phyloP scores from a whole-genome alignment of 2,113 vertebrate genomes.

The Grus americana region DNA sequence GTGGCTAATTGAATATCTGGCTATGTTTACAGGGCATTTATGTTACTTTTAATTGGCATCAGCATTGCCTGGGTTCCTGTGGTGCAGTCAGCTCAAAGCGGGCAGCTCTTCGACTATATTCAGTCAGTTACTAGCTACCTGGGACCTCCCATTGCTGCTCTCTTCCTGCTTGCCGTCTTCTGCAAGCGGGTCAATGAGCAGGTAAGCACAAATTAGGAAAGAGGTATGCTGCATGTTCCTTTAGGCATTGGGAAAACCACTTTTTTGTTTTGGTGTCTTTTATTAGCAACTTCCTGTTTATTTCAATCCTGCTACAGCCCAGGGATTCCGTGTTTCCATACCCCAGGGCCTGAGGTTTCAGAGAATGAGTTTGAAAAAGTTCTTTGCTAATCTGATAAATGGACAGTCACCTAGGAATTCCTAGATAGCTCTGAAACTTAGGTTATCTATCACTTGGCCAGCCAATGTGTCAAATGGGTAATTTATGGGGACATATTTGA shows the following conservation, averaged over 20 bases:
- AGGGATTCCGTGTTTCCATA: background rate
- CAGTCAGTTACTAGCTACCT: constrained; percentile 93
- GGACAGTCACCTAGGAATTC: background rate
- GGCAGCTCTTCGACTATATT: constrained; percentile 96
- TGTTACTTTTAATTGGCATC: constrained; percentile 85
- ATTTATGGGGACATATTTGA: background rate
- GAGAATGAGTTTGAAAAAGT: background rate
- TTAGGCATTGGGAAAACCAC: background rate
- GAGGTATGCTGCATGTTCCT: background rate
- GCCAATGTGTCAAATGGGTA: background rate
- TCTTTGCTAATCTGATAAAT: background rate
- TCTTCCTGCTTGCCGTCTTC: constrained; percentile 91
- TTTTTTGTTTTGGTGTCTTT: background rate
- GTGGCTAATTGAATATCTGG: constrained; percentile 25
- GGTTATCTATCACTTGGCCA: background rate
- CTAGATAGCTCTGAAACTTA: background rate
- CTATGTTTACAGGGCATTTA: constrained; percentile 84
- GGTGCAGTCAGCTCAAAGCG: constrained; percentile 88
- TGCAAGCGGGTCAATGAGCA: constrained; percentile 90
- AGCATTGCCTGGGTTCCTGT: constrained; percentile 97
- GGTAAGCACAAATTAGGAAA: constrained; percentile 67
- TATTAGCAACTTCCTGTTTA: background rate
- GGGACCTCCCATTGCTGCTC: constrained; percentile 89
- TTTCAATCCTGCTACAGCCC: background rate
- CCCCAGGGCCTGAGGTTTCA: background rate